These are phyloP conservation scores for Redunca redunca DNA, from an alignment of 2,113 vertebrate genomes.

Conservation along the genomic window DNA sequence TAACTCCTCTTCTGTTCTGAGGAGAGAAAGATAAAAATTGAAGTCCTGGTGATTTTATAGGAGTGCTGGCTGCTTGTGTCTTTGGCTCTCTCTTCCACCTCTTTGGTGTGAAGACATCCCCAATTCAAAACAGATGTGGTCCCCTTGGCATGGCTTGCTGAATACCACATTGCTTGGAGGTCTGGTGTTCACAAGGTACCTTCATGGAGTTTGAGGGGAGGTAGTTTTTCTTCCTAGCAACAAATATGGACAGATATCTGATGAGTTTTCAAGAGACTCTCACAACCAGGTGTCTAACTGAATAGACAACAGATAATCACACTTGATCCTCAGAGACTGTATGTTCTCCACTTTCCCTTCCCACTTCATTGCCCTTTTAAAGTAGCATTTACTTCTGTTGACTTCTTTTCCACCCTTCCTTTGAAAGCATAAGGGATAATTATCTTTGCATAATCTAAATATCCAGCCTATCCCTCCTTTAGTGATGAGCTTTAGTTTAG, in stretches of 20 bases:
- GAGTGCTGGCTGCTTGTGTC: background rate
- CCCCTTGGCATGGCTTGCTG: background rate
- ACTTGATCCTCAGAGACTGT: background rate
- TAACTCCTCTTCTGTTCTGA: conserved; percentile 53
- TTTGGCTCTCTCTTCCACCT: conserved; percentile 35
- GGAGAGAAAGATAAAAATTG: conserved; percentile 63
- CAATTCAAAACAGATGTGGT: conserved; percentile 60
- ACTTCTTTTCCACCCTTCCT: background rate
- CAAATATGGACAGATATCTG: conserved; percentile 28
- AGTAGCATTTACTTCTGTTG: background rate
- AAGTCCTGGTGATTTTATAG: conserved; percentile 60
- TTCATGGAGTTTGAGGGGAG: background rate
- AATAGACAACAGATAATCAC: background rate
- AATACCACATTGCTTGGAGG: background rate
- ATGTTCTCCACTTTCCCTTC: background rate
- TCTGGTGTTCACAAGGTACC: background rate
- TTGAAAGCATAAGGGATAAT: background rate
- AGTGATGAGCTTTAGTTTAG: background rate
- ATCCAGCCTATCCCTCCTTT: background rate
- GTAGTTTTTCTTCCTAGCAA: background rate
- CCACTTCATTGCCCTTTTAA: background rate
- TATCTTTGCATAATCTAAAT: conserved; percentile 23
- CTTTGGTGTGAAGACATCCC: conserved; percentile 32
- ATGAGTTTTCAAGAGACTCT: conserved; percentile 64
- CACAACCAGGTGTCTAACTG: background rate